Percentiles rank a stretch among this genome's conserved stretches.
phyloP scores from a whole-genome alignment of 1,140 invertebrate genomes.

The Mya arenaria region DNA sequence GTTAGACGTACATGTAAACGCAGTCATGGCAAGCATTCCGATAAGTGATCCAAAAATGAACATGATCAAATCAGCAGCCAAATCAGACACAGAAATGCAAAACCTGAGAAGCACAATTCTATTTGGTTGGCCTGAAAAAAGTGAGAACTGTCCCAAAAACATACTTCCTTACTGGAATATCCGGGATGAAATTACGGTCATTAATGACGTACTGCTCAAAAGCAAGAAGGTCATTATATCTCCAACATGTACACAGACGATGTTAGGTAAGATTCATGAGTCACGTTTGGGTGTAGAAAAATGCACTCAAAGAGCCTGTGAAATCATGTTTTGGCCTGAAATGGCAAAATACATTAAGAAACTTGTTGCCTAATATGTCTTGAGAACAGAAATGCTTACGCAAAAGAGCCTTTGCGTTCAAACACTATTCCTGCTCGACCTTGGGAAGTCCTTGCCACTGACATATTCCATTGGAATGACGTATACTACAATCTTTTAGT shows the following conservation, averaged over 20 bases:
- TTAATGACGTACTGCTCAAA: conserved; percentile 1
- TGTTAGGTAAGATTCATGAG: not conserved
- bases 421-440: not conserved
- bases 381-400: not conserved
- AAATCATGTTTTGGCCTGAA: not conserved
- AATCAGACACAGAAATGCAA: not conserved
- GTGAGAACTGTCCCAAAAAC: not conserved
- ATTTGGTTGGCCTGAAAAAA: not conserved
- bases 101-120: not conserved
- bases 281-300: conserved; percentile 9
- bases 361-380: not conserved
- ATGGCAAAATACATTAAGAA: not conserved
- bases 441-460: not conserved
- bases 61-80: not conserved
- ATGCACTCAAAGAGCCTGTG: not conserved
- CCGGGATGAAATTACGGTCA: conserved; percentile 4
- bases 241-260: not conserved
- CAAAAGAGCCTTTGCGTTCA: not conserved
- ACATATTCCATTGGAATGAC: conserved; percentile 18
- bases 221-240: conserved; percentile 3
- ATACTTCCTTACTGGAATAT: conserved; percentile 1
- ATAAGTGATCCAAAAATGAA: not conserved
- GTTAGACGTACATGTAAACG: not conserved
- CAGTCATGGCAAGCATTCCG: not conserved
- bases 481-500: not conserved